Evolutionary conservation across 2,888 invertebrate species (phyloP), one percentile per base, ranked within the genome.

Genomic region (Merodon equestris): DNA sequence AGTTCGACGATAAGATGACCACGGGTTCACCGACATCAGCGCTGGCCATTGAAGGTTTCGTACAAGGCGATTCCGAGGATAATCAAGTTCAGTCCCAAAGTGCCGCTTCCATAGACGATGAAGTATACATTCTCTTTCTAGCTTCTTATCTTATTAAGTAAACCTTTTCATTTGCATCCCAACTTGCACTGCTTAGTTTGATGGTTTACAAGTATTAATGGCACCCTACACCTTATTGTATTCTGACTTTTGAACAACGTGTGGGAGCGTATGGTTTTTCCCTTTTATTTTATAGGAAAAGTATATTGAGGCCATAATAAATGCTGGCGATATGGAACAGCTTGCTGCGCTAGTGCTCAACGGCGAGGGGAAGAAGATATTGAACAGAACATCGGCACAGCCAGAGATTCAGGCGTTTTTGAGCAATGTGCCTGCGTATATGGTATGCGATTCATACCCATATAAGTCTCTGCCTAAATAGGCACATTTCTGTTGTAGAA

Each of bases 311-410:
- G 90, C 91, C 82, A 90, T 95, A 82, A 92, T 95, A 58, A 92
- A 92, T 83, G 90, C 91, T 81, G 93, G 95, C 9, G 96, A 96
- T 86, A 94, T 97, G 93, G 97, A 96, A 86, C 94, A 95, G 90
- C 90, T 98, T 84, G 97, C 97, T 19, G 92, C 95, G 58, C 90
- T 97, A 84, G 96, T 98, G 12, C 90, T 98, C 17, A 95, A 95
- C 84, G 97, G 97, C 2, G 94, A 97, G 85, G 97, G 97, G 0
- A 90, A 94, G 81, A 91, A 93, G 89, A 90, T 96, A 84, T 88
- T 94, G 84, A 92, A 95, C 68, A 91, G 93, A 83, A 90, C 91
- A 84, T 92, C 95, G 67, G 89, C 91, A 77, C 94, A 95, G 88
- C 91, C 93, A 4, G 96, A 96, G 87, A 91, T 96, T 45, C 95